Percentiles rank a stretch among this genome's conserved stretches.
phyloP scores from a whole-genome alignment of 2,888 invertebrate species.

The Conomelus anceps region DNA sequence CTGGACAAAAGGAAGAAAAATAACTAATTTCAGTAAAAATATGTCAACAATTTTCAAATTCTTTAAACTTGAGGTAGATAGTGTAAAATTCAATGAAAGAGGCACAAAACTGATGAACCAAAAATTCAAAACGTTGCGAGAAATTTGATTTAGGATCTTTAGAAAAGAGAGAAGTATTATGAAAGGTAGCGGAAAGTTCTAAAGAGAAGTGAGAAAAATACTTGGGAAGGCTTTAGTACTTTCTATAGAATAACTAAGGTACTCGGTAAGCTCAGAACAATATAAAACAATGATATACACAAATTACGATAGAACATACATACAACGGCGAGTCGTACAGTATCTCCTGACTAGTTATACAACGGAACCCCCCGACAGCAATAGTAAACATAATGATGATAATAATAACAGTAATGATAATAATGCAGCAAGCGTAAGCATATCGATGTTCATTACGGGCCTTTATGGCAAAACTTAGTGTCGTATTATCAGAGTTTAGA shows the following conservation, averaged over 20 bases:
- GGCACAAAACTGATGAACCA: no score
- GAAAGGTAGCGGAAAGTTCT: not conserved
- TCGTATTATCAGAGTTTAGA: not conserved
- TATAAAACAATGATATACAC: not conserved
- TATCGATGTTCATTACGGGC: not conserved
- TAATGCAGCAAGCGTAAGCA: not conserved
- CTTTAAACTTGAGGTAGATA: no score
- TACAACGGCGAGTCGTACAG: not conserved
- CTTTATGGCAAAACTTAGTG: not conserved
- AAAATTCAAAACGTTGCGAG: not conserved
- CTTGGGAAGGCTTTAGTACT: not conserved
- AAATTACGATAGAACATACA: not conserved
- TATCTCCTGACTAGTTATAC: not conserved
- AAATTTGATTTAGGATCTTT: not conserved
- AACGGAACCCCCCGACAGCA: not conserved
- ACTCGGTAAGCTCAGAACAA: not conserved
- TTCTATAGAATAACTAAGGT: not conserved
- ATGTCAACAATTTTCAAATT: no score
- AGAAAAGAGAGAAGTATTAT: no score
- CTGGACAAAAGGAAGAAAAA: no score
- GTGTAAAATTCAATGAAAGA: no score
- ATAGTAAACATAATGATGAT: not conserved
- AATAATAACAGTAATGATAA: not conserved
- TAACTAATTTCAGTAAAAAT: no score
- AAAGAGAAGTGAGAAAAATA: not conserved